These are phyloP conservation scores for Hyppa rectilinea DNA, from an alignment of 2,888 invertebrate genomes.

Conservation along the genomic window DNA sequence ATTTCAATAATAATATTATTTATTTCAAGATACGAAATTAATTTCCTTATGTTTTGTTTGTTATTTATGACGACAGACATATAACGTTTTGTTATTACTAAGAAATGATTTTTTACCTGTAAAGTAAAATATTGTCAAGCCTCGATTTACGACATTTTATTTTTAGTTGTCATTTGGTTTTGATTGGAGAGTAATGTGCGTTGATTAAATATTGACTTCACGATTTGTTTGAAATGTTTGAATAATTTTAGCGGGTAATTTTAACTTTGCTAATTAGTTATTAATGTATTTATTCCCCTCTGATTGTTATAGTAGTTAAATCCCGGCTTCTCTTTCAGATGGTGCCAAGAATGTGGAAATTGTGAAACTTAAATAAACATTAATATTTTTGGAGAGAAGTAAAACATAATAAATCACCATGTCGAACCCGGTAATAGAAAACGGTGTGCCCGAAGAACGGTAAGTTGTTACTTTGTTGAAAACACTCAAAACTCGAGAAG, in stretches of 20 bases:
- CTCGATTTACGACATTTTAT: conserved; percentile 10
- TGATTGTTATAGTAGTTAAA: neutral
- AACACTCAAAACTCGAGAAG: neutral
- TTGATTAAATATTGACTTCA: conserved; percentile 27
- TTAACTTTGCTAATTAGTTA: conserved; percentile 28
- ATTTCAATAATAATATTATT: no score
- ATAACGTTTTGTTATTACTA: conserved; percentile 39
- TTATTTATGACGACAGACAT: neutral
- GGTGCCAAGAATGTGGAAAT: conserved; percentile 76
- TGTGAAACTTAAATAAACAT: conserved; percentile 50
- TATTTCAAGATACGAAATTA: accelerated
- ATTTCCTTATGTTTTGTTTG: accelerated
- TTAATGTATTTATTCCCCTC: neutral
- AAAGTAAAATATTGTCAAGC: conserved; percentile 1
- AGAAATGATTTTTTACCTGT: conserved; percentile 15
- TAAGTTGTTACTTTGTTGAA: conserved; percentile 65
- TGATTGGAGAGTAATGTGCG: conserved; percentile 47
- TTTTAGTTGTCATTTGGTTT: conserved; percentile 54
- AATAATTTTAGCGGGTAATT: conserved; percentile 67
- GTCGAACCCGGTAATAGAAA: conserved; percentile 83
- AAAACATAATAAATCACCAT: conserved; percentile 69
- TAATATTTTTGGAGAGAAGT: conserved; percentile 50
- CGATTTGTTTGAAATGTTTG: conserved; percentile 58
- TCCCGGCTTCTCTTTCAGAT: conserved; percentile 73
- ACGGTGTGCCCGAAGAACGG: conserved; percentile 84